Evolutionary conservation across 2,113 vertebrate species (phyloP).

Genomic region (Proterorhinus semilunaris): DNA sequence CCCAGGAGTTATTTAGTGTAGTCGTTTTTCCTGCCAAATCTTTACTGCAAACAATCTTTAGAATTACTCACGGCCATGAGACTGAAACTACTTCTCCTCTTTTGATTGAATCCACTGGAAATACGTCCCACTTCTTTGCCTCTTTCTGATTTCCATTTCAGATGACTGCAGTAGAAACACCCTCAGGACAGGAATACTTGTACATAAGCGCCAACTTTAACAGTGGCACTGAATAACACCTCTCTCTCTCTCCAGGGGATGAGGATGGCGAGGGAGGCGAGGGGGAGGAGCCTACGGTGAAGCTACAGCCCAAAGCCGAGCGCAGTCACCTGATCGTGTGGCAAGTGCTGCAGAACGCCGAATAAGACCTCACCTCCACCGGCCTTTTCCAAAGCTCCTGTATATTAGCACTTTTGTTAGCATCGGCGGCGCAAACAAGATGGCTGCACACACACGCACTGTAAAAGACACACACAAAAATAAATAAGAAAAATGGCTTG

Average conservation of each 20-base stretch:
- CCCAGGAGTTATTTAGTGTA: no score
- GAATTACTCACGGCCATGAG: no score
- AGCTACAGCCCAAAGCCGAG: constrained; percentile 93
- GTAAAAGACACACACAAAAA: background rate
- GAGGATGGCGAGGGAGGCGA: constrained; percentile 87
- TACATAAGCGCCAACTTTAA: no score
- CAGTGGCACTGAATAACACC: background rate
- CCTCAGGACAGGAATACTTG: no score
- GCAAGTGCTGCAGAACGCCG: constrained; percentile 84
- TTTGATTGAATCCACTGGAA: no score
- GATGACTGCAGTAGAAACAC: no score
- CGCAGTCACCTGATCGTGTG: constrained; percentile 98
- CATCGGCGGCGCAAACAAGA: background rate
- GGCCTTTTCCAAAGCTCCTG: constrained; percentile 21
- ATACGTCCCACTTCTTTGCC: no score
- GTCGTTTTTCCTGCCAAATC: no score
- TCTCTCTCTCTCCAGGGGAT: constrained; percentile 77
- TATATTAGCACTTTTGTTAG: constrained; percentile 55
- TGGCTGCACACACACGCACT: background rate
- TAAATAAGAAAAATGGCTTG: background rate
- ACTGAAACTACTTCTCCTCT: no score
- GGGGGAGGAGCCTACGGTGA: constrained; percentile 82
- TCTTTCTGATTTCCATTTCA: no score
- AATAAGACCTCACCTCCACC: constrained; percentile 69
- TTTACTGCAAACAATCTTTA: no score